Evolutionary conservation across 1,140 invertebrate genomes (phyloP).

Genomic region (Orchesella cincta): DNA sequence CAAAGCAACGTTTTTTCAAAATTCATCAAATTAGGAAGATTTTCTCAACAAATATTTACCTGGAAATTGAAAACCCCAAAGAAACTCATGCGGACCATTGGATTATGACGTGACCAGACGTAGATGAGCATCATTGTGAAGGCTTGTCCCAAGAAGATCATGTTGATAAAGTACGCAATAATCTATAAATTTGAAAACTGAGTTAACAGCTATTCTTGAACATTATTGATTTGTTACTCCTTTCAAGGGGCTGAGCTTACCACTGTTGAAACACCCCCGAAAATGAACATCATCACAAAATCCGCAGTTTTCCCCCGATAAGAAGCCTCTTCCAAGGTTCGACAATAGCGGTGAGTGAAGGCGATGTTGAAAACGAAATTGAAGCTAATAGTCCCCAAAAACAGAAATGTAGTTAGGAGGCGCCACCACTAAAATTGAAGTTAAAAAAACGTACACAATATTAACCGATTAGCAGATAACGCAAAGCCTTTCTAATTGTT

Average conservation of each 20-base stretch:
- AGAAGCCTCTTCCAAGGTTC: slow-evolving; percentile 97
- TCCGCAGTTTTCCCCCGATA: slow-evolving; percentile 94
- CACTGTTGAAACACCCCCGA: slow-evolving; percentile 75
- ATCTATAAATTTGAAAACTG: no score
- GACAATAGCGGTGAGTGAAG: slow-evolving; percentile 97
- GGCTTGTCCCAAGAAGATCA: slow-evolving; percentile 96
- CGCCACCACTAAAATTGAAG: slow-evolving; percentile 77
- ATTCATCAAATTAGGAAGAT: no score
- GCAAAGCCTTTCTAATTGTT: background rate
- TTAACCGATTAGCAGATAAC: background rate
- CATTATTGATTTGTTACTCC: slow-evolving; percentile 31
- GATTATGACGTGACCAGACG: slow-evolving; percentile 96
- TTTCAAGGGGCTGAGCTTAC: slow-evolving; percentile 54
- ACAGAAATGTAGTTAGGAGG: slow-evolving; percentile 94
- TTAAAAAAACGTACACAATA: slow-evolving; percentile 19
- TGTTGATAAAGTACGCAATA: slow-evolving; percentile 94
- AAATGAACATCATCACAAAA: slow-evolving; percentile 98
- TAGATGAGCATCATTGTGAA: slow-evolving; percentile 99
- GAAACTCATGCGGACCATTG: slow-evolving; percentile 95
- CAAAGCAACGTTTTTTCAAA: no score
- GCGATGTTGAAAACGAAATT: slow-evolving; percentile 99
- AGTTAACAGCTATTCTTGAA: slow-evolving; percentile 44
- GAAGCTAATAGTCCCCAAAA: slow-evolving; percentile 97
- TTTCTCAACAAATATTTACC: no score
- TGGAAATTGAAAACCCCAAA: slow-evolving; percentile 97